These are phyloP conservation scores for Tursiops truncatus DNA, from an alignment of 2,113 vertebrate species.

Conservation along the genomic window DNA sequence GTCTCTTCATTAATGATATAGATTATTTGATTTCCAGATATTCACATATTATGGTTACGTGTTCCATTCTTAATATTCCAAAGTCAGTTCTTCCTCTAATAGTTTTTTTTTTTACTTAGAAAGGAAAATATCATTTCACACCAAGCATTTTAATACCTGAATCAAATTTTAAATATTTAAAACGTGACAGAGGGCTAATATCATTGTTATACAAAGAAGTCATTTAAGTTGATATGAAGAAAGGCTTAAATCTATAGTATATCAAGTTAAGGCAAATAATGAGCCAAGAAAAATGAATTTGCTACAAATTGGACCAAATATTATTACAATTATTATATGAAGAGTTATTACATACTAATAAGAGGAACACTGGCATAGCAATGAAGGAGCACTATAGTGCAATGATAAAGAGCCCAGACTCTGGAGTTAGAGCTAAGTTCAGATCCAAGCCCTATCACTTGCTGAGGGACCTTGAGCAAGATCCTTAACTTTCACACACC, in stretches of 20 bases:
- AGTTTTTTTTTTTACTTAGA: neutral
- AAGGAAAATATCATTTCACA: constrained; percentile 5
- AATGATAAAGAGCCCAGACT: neutral
- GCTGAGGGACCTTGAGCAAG: neutral
- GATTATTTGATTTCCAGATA: constrained; percentile 8
- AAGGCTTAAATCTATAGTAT: neutral
- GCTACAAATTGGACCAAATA: neutral
- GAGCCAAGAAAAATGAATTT: neutral
- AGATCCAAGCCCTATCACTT: neutral
- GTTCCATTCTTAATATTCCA: neutral
- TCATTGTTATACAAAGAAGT: neutral
- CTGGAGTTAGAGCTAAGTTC: neutral
- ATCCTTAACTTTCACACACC: neutral
- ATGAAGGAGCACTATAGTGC: neutral
- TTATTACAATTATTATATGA: neutral
- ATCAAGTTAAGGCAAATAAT: neutral
- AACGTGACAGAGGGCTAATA: neutral
- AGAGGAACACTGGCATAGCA: neutral
- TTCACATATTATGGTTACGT: neutral
- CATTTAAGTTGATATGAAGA: neutral
- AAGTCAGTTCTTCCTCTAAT: neutral
- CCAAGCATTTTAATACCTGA: neutral
- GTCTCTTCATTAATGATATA: neutral
- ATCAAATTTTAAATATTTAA: neutral
- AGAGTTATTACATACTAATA: neutral